A percentile compares a stretch with the other conserved stretches of the same genome.
Conservation (phyloP, 2,797 vertebrate species). For the Galago senegalensis region DNA sequence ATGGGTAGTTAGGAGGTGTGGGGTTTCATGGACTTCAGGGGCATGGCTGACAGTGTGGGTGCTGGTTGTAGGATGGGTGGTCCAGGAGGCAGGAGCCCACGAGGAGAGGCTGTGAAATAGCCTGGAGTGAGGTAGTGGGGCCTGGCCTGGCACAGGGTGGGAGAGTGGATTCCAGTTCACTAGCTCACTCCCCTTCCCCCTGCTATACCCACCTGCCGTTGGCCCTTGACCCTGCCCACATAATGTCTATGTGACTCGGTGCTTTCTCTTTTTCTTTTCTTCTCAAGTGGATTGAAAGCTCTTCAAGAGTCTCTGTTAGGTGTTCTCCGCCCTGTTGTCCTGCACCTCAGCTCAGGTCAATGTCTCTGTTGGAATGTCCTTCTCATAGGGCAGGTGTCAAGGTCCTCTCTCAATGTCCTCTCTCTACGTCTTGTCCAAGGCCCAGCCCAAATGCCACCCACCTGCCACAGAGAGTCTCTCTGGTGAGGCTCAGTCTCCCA, state of each 20-base stretch:
- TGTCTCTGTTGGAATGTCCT: not conserved
- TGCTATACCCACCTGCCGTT: not conserved
- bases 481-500: not conserved
- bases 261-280: not conserved
- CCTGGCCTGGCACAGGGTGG: not conserved
- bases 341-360: not conserved
- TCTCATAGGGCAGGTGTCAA: not conserved
- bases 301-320: not conserved
- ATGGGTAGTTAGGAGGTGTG: not conserved
- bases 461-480: not conserved
- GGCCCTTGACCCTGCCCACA: not conserved
- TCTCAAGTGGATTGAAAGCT: not conserved
- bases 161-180: not conserved
- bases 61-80: not conserved
- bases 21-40: not conserved
- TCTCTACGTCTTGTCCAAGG: not conserved
- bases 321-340: not conserved
- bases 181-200: fast-evolving
- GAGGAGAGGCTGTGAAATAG: not conserved
- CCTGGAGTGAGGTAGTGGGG: not conserved
- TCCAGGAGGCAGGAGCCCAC: not conserved
- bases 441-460: not conserved
- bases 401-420: no score
- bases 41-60: not conserved
- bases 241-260: not conserved